Evolutionary conservation across 2,113 vertebrate genomes (phyloP).

Genomic region (Anoura caudifer): DNA sequence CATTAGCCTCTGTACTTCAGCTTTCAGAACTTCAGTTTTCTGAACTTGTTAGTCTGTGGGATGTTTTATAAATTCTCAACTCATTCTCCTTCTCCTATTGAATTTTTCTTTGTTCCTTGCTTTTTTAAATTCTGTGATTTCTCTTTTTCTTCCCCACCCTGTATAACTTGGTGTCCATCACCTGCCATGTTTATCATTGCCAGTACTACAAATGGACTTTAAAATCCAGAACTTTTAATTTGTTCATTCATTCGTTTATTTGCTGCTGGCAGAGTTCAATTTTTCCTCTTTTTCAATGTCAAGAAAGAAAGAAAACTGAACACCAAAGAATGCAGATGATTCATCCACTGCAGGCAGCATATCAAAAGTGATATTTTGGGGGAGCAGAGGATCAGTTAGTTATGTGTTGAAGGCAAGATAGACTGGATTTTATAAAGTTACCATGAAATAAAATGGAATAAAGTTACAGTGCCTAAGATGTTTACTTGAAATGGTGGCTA

Average conservation of each 20-base stretch:
- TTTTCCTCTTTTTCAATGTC: neutral
- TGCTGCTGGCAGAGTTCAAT: neutral
- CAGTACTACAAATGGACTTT: neutral
- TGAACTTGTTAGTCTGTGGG: neutral
- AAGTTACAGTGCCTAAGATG: neutral
- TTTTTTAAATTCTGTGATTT: neutral
- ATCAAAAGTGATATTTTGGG: neutral
- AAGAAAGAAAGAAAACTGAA: neutral
- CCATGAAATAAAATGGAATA: neutral
- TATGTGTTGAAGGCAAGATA: neutral
- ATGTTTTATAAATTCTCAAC: neutral
- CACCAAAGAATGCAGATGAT: neutral
- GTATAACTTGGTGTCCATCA: neutral
- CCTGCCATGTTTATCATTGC: neutral
- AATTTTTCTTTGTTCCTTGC: neutral
- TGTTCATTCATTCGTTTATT: neutral
- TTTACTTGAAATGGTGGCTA: neutral
- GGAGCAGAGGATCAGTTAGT: neutral
- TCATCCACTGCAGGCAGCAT: neutral
- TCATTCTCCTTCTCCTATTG: neutral
- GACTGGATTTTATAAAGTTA: neutral
- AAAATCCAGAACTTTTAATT: neutral
- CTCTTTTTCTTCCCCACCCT: neutral
- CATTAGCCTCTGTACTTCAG: neutral
- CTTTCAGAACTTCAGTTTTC: neutral